Base-by-base conservation (phyloP, 2,797 vertebrate genomes). In the Enteromius thamalakanensis region DNA sequence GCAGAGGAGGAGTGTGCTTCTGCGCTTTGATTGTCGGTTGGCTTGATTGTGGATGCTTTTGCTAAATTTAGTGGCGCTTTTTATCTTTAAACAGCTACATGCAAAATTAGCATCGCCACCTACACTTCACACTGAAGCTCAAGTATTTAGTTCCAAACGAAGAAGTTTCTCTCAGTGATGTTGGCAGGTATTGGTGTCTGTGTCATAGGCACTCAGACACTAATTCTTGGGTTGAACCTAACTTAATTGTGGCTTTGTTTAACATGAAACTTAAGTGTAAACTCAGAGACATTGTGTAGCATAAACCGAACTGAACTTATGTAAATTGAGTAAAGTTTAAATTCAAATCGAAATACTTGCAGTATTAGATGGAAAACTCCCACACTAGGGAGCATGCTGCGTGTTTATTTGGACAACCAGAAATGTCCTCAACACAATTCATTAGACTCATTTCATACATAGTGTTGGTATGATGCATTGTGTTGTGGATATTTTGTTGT, bases 1-100 rank as follows among this genome's bases (percentile, higher is more conserved):
- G 79, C 69, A 64, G 69, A 70, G 68, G 23, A 75, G 80, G 65
- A 71, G 21, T 49, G 34, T 21, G 14, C n/a, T 37, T 77, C 37
- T 51, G 58, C 34, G 23, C 67, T 49, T 37, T 62, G 84, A 85
- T 85, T 85, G 80, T 49, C 12, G n/a, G 84, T 40, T 71, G 76
- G 67, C 81, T 82, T 76, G 47, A 76, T 76, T 67, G 62, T 68
- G 72, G 62, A 76, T 58, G 60, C 19, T 67, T 67, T 37, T 79
- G 64, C 80, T 65, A 68, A 58, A 82, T 82, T 82, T 82, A 76
- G 81, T 55, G 42, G 32, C 4, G n/a, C 51, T 51, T 62, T 58
- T 17, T 53, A 74, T 76, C 58, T 76, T 76, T 85, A 82, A 76
- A 82, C 37, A 34, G 84, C 79, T 65, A 69, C 55, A 55, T 42